These are phyloP conservation scores for Linnaemya vulpina DNA, from an alignment of 2,888 invertebrate genomes.

Conservation along the genomic window DNA sequence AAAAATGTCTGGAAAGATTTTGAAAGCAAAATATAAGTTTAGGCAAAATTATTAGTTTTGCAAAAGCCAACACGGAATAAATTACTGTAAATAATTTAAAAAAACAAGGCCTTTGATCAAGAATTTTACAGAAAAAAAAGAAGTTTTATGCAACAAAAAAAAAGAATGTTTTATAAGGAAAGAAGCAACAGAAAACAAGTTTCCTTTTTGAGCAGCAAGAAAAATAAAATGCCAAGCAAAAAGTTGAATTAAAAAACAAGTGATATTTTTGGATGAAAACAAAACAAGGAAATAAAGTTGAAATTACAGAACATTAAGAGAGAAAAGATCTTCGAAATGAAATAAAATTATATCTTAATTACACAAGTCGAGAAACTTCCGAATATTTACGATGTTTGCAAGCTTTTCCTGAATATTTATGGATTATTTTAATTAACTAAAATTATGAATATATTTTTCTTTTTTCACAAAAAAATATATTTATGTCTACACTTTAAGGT, in stretches of 20 bases:
- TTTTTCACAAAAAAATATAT: neutral
- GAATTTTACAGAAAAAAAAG: constrained; percentile 20
- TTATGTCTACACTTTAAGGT: constrained; percentile 49
- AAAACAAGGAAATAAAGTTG: constrained; percentile 3
- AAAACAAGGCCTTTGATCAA: constrained; percentile 21
- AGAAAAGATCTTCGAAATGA: neutral
- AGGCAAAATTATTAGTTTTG: constrained; percentile 9
- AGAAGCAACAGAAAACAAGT: constrained; percentile 65
- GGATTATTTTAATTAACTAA: constrained; percentile 45
- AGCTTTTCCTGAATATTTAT: neutral
- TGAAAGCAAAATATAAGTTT: neutral
- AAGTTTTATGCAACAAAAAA: constrained; percentile 56
- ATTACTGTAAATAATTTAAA: neutral
- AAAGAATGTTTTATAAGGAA: no score
- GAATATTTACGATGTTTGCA: neutral
- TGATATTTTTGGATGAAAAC: constrained; percentile 9
- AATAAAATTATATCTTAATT: neutral
- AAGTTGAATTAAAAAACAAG: constrained; percentile 7
- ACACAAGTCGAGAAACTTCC: neutral
- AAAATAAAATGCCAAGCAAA: constrained; percentile 47
- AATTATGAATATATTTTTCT: neutral
- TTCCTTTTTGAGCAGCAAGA: constrained; percentile 55
- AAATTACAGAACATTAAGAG: neutral
- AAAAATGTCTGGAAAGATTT: neutral
- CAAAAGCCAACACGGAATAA: neutral